These are phyloP conservation scores for Euschistus heros DNA, from an alignment of 1,140 invertebrate species.

Conservation along the genomic window DNA sequence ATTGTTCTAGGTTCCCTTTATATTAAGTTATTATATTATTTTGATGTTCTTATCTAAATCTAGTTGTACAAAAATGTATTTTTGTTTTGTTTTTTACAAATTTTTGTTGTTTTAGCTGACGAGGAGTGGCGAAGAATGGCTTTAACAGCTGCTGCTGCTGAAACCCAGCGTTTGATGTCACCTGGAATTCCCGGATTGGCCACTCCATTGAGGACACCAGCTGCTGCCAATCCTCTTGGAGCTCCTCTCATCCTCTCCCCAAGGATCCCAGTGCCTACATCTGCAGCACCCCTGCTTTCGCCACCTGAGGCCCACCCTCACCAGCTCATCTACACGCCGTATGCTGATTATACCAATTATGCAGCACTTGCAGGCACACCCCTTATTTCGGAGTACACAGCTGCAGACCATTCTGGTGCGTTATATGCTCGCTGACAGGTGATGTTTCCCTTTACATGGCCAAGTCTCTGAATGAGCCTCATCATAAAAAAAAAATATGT, in stretches of 20 bases:
- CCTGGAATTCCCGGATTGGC: conserved; percentile 46
- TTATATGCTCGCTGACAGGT: conserved; percentile 61
- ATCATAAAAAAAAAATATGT: not conserved
- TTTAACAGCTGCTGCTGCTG: conserved; percentile 55
- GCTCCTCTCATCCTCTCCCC: conserved; percentile 81
- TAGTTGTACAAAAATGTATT: no score
- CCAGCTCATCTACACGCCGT: conserved; percentile 66
- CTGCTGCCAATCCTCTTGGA: conserved; percentile 53
- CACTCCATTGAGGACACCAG: conserved; percentile 52
- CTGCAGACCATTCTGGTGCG: conserved; percentile 86
- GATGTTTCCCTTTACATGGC: not conserved
- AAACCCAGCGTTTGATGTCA: conserved; percentile 61
- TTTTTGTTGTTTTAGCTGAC: conserved; percentile 32
- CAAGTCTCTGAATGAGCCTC: conserved; percentile 1
- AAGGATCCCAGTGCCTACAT: conserved; percentile 68
- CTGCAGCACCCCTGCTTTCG: conserved; percentile 54
- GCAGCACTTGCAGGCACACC: conserved; percentile 70
- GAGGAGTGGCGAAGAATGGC: conserved; percentile 69
- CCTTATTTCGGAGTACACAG: conserved; percentile 70
- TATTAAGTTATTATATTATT: no score
- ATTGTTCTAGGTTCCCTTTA: no score
- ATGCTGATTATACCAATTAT: conserved; percentile 77
- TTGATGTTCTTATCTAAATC: no score
- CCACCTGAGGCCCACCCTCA: conserved; percentile 47
- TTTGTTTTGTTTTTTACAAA: no score